Percentiles rank a stretch among this genome's conserved stretches.
These are phyloP conservation scores for Trogon surrucura DNA, from an alignment of 2,113 vertebrate species.

Conservation along the genomic window DNA sequence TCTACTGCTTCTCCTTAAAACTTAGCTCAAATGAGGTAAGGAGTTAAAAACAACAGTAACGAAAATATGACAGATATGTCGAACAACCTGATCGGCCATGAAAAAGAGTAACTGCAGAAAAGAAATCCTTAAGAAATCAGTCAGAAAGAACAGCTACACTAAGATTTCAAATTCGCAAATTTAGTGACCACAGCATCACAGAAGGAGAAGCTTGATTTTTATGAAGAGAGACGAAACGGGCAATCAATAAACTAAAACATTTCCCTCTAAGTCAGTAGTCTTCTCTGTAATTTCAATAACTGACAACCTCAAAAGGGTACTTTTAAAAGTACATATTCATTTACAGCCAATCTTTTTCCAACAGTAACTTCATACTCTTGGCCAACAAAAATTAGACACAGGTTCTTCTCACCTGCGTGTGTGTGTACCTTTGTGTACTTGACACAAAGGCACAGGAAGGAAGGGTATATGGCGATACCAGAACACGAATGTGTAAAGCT, in stretches of 20 bases:
- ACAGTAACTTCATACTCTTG: background rate
- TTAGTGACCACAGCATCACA: background rate
- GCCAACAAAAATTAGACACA: background rate
- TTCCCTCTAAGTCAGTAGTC: background rate
- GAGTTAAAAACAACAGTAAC: background rate
- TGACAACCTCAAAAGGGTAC: background rate
- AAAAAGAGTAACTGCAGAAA: background rate
- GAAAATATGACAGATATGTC: background rate
- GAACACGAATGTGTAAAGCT: background rate
- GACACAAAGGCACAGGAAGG: background rate
- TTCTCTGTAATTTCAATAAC: background rate
- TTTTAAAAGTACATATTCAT: background rate
- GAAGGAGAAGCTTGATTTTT: background rate
- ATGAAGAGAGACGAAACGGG: fast-evolving
- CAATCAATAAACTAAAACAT: background rate
- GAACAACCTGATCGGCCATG: background rate
- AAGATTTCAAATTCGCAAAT: background rate
- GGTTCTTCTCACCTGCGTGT: background rate
- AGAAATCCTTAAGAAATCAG: background rate
- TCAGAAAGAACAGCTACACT: background rate
- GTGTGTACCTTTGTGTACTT: fast-evolving
- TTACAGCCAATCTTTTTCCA: background rate
- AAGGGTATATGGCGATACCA: background rate
- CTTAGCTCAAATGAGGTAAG: background rate
- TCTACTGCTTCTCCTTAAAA: background rate